These are phyloP conservation scores for Notothenia rossii DNA, from an alignment of 2,113 vertebrate genomes.

Conservation along the genomic window DNA sequence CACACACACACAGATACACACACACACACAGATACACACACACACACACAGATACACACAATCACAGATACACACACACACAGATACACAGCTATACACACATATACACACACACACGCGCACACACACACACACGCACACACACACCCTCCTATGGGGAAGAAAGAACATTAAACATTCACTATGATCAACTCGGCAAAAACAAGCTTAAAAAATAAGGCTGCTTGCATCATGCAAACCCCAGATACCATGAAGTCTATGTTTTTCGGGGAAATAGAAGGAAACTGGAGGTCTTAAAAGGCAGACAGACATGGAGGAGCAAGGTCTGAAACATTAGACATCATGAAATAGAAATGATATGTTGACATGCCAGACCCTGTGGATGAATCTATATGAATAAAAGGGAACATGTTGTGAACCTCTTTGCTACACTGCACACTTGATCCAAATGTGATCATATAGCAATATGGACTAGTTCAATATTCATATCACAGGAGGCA, in stretches of 20 bases:
- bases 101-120: not conserved
- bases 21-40: not conserved
- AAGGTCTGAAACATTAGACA: conserved; percentile 17
- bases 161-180: conserved; percentile 49
- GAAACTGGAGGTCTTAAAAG: not conserved
- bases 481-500: no score
- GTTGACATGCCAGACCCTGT: conserved; percentile 4
- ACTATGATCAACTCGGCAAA: conserved; percentile 29
- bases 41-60: no score
- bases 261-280: not conserved
- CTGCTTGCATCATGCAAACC: not conserved
- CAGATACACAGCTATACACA: no score
- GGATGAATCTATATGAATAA: conserved; percentile 33
- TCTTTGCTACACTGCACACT: no score
- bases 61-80: not conserved
- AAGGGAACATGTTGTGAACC: not conserved
- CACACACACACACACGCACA: not conserved
- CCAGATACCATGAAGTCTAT: not conserved
- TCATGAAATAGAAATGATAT: conserved; percentile 31
- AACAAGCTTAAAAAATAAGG: conserved; percentile 26
- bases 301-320: not conserved
- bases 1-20: not conserved
- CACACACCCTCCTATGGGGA: conserved; percentile 2
- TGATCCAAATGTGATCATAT: no score
- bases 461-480: no score